Evolutionary conservation across 2,797 vertebrate genomes (phyloP).

Genomic region (Gymnopithys bicolor): DNA sequence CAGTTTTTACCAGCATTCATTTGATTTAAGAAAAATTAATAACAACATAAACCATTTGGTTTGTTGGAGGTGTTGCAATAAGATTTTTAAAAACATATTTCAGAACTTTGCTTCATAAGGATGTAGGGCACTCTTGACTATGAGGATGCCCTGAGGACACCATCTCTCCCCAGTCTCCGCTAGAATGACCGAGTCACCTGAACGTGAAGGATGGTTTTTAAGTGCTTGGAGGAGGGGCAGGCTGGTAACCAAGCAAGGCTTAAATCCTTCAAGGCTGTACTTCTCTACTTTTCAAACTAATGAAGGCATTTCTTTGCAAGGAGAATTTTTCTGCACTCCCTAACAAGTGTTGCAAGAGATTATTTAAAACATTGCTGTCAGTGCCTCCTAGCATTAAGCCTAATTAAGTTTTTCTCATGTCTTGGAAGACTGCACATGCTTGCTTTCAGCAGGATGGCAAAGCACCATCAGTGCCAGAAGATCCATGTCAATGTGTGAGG

Average conservation of each 20-base stretch:
- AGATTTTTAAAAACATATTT: neutral
- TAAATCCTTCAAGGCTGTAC: neutral
- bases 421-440: neutral
- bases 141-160: neutral
- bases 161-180: neutral
- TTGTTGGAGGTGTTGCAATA: neutral
- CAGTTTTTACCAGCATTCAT: neutral
- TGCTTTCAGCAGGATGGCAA: conserved; percentile 28
- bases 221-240: neutral
- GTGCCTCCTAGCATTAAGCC: conserved; percentile 39
- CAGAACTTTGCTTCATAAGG: neutral
- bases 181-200: neutral
- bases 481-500: conserved; percentile 23
- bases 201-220: neutral
- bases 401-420: conserved; percentile 30
- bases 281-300: neutral
- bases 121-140: neutral
- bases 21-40: neutral
- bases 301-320: neutral
- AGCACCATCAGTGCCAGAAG: neutral
- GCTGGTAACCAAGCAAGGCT: neutral
- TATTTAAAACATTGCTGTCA: neutral
- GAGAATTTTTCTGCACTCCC: neutral
- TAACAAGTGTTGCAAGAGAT: conserved; percentile 29
- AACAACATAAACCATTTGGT: neutral